Evolutionary conservation across 23 tunicate genomes (phyloP).

Genomic region (Ciona savignyi): DNA sequence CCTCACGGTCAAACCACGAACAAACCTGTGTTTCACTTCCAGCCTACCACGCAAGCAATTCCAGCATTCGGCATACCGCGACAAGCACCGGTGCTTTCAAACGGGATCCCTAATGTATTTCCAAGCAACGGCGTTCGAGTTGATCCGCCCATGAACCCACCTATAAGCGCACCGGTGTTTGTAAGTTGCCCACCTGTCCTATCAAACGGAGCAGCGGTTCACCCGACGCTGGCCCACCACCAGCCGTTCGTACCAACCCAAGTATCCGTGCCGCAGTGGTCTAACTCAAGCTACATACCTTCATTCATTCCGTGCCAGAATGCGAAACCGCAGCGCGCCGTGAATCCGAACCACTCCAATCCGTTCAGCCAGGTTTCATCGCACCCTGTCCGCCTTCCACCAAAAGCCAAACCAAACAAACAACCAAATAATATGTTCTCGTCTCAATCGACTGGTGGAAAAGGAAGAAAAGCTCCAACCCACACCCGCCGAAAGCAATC

Average conservation of each 20-base stretch:
- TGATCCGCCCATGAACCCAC: neutral
- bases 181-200: neutral
- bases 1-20: neutral
- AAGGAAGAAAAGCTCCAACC: conserved; percentile 24
- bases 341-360: neutral
- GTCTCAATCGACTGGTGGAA: conserved; percentile 41
- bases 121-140: neutral
- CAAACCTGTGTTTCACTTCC: neutral
- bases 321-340: neutral
- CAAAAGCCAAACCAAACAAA: neutral
- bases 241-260: neutral
- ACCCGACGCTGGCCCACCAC: neutral
- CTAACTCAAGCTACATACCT: neutral
- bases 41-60: neutral
- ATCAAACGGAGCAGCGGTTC: neutral
- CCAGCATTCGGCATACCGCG: neutral
- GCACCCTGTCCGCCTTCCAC: conserved; percentile 3
- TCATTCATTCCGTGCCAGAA: neutral
- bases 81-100: neutral
- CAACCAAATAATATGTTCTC: conserved; percentile 1
- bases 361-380: neutral
- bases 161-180: neutral
- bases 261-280: neutral
- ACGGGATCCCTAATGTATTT: neutral
- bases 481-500: conserved; percentile 19